Evolutionary conservation across 2,888 invertebrate genomes (phyloP).

Genomic region (Aelia acuminata): DNA sequence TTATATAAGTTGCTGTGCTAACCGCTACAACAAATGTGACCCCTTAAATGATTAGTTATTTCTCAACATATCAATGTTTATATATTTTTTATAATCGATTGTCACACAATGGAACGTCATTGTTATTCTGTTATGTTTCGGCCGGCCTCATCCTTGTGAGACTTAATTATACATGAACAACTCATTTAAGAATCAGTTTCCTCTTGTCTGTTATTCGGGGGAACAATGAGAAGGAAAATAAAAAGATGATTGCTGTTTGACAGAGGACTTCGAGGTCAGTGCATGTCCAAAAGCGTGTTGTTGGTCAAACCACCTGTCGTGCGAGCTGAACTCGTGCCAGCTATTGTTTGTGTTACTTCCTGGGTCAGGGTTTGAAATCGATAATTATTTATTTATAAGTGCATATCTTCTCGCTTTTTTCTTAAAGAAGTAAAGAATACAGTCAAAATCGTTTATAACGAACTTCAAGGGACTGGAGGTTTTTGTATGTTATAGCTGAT

Average conservation of each 20-base stretch:
- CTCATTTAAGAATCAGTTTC: neutral
- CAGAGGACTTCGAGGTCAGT: neutral
- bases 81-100: neutral
- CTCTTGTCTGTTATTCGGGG: neutral
- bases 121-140: neutral
- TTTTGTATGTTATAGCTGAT: no score
- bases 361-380: no score
- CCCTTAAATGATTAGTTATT: no score
- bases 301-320: neutral
- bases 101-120: neutral
- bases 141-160: neutral
- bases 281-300: neutral
- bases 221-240: neutral
- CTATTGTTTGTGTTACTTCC: neutral
- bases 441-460: no score
- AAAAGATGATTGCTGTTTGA: neutral
- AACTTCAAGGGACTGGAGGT: no score
- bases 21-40: no score
- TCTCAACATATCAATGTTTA: neutral
- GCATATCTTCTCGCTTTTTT: no score
- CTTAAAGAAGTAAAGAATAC: no score
- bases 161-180: neutral
- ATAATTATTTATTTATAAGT: no score
- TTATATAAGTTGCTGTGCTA: no score
- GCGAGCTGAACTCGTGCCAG: constrained; percentile 11